A percentile compares a stretch with the other conserved stretches of the same genome.
These are phyloP conservation scores for Piscicola geometra DNA, from an alignment of 2,888 invertebrate species.

Conservation along the genomic window DNA sequence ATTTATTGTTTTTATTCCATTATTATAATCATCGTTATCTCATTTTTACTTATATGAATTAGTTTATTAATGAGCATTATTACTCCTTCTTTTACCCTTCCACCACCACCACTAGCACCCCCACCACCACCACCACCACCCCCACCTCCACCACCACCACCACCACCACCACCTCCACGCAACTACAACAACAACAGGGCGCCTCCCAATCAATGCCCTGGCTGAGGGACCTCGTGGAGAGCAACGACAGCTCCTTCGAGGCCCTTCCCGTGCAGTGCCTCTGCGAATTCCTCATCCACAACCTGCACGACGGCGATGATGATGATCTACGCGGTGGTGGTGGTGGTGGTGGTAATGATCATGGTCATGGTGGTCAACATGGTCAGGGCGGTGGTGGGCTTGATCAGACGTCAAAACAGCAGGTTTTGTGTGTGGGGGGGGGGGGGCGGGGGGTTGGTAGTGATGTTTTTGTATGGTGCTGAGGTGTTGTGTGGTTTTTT, in stretches of 20 bases:
- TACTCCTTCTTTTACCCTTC: no score
- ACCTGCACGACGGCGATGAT: constrained; percentile 60
- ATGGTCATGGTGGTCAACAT: constrained; percentile 56
- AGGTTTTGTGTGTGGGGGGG: constrained; percentile 11
- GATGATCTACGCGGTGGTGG: constrained; percentile 45
- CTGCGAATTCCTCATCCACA: constrained; percentile 81
- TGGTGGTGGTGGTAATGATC: constrained; percentile 56
- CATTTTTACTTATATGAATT: no score
- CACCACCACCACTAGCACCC: not conserved
- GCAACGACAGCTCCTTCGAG: constrained; percentile 79
- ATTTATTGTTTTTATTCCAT: no score
- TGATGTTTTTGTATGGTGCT: not conserved
- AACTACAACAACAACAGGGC: constrained; percentile 47
- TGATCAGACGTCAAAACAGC: not conserved
- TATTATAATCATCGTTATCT: no score
- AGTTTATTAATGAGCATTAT: no score
- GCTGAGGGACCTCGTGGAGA: constrained; percentile 87
- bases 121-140: not conserved
- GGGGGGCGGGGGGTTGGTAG: not conserved
- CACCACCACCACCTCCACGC: not conserved
- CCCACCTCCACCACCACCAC: not conserved
- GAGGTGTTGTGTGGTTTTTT: no score
- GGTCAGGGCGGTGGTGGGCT: not conserved
- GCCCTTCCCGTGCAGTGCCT: constrained; percentile 93
- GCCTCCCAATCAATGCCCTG: constrained; percentile 92